Conservation (phyloP, 23 tunicate genomes). For the Trididemnum miniatum region DNA sequence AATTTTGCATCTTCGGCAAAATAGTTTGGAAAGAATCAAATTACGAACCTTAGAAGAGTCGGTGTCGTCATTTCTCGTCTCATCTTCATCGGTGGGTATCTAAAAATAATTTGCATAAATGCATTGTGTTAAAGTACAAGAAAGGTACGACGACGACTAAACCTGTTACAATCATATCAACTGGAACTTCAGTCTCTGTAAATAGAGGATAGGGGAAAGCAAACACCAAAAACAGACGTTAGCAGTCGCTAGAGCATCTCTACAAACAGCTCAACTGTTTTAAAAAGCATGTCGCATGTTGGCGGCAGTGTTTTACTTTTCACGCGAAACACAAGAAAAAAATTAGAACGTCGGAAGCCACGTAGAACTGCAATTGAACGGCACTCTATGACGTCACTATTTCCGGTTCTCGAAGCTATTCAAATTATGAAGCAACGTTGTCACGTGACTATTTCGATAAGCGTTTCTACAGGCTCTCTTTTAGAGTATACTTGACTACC, state of each 20-base stretch:
- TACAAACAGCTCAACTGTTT: neutral
- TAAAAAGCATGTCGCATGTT: constrained; percentile 8
- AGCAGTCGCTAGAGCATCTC: neutral
- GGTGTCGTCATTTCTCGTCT: neutral
- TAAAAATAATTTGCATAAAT: too few relatives aligned
- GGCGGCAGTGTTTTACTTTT: constrained; percentile 22
- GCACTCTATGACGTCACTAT: neutral
- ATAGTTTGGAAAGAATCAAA: too few relatives aligned
- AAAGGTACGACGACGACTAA: too few relatives aligned
- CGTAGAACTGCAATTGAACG: neutral
- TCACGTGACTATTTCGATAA: neutral
- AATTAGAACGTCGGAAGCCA: neutral
- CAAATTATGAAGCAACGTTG: neutral
- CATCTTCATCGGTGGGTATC: too few relatives aligned
- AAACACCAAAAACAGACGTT: neutral
- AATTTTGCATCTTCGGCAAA: too few relatives aligned
- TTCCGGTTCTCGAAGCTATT: constrained; percentile 2
- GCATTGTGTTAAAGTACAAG: too few relatives aligned
- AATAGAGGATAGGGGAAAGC: neutral
- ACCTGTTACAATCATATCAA: too few relatives aligned
- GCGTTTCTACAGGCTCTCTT: too few relatives aligned
- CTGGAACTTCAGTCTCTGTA: neutral
- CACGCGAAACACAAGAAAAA: neutral
- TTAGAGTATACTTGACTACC: too few relatives aligned
- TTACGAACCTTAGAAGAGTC: neutral